Percentiles rank a stretch among this genome's conserved stretches.
phyloP scores from a whole-genome alignment of 2,888 invertebrate genomes.

The Rhopalosiphum nymphaeae region DNA sequence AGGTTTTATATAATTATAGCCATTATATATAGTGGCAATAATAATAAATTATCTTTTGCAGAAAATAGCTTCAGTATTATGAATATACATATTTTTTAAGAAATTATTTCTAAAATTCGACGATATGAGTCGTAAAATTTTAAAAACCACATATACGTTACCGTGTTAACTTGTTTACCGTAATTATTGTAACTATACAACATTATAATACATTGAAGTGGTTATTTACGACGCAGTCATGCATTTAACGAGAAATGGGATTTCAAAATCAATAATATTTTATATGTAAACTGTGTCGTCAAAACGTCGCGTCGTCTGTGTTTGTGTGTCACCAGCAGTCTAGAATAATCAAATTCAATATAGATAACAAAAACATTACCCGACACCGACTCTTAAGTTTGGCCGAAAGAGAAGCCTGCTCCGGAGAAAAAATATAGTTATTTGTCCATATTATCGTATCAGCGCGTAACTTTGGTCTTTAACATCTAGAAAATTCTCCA shows the following conservation, averaged over 20 bases:
- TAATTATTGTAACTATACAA: background rate
- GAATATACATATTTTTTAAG: background rate
- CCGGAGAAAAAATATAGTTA: background rate
- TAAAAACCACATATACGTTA: background rate
- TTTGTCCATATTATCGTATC: background rate
- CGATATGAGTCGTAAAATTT: background rate
- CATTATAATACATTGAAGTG: background rate
- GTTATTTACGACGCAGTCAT: background rate
- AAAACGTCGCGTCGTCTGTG: conserved; percentile 1
- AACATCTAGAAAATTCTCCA: background rate
- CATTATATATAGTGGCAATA: no score
- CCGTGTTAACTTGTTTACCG: background rate
- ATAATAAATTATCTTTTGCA: background rate
- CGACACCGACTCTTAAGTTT: background rate
- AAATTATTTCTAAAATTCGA: background rate
- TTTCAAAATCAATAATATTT: background rate
- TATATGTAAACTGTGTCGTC: conserved; percentile 5
- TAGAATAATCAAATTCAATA: conserved; percentile 45
- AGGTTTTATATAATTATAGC: background rate
- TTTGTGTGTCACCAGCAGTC: background rate
- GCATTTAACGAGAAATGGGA: background rate
- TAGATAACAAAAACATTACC: background rate
- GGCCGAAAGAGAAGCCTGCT: background rate
- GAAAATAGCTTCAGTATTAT: background rate
- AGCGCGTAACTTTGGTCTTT: background rate